phyloP scores from a whole-genome alignment of 1,140 invertebrate genomes.

The Ylistrum balloti region DNA sequence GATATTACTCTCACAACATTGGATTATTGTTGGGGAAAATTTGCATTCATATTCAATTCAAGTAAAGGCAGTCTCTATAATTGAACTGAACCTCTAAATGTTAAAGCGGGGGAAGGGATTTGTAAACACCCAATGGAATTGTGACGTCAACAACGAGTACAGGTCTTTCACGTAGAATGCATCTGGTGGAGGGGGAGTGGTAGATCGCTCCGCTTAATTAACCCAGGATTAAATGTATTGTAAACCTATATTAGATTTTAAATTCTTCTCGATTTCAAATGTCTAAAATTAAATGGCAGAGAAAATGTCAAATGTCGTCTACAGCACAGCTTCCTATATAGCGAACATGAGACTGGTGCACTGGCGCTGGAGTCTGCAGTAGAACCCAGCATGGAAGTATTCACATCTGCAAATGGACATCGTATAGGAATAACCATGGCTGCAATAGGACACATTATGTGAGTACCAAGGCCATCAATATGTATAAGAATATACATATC shows the following conservation, averaged over 20 bases:
- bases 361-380: no score
- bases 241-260: constrained; percentile 6
- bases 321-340: constrained; percentile 25
- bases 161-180: not conserved
- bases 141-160: not conserved
- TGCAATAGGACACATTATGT: no score
- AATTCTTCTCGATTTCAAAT: not conserved
- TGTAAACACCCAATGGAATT: not conserved
- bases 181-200: not conserved
- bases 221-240: not conserved
- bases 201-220: not conserved
- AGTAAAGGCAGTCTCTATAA: not conserved
- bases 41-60: not conserved
- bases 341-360: not conserved
- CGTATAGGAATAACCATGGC: no score
- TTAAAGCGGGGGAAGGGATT: not conserved
- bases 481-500: no score
- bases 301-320: not conserved
- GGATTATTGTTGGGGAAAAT: not conserved
- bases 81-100: not conserved
- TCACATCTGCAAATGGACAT: no score
- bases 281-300: not conserved
- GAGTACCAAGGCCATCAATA: no score
- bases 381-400: no score
- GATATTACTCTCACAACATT: no score